Conservation (phyloP, 2,113 vertebrate species). For the Phalacrocorax aristotelis region DNA sequence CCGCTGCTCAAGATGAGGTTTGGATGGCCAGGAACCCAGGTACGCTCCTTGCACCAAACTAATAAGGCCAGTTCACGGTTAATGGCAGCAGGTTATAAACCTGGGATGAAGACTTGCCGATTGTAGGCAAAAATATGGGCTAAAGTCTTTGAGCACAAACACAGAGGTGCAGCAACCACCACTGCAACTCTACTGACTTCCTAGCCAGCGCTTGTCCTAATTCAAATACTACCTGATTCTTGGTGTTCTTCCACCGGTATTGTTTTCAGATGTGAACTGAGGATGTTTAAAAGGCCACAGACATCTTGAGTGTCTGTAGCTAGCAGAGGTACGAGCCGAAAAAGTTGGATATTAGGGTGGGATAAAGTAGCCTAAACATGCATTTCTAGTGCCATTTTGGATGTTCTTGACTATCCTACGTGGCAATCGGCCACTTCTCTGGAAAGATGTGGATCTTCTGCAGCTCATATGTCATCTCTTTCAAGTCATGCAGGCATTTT, state of each 20-base stretch:
- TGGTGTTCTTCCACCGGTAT: background rate
- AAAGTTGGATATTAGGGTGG: fast-evolving
- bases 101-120: background rate
- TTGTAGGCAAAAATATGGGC: background rate
- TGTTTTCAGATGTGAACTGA: background rate
- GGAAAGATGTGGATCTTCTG: background rate
- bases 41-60: background rate
- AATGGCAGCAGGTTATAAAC: background rate
- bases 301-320: background rate
- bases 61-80: background rate
- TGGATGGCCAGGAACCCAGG: background rate
- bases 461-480: background rate
- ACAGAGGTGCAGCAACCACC: background rate
- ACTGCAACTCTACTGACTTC: background rate
- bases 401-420: background rate
- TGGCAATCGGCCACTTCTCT: background rate
- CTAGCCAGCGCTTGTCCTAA: background rate
- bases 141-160: background rate
- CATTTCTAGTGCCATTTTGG: background rate
- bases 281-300: background rate
- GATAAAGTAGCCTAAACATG: background rate
- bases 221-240: background rate
- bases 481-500: background rate
- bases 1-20: background rate
- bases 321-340: background rate